Percentiles rank a stretch among this genome's conserved stretches.
Conservation (phyloP, 2,888 invertebrate species). For the Pachycephus smyrnensis region DNA sequence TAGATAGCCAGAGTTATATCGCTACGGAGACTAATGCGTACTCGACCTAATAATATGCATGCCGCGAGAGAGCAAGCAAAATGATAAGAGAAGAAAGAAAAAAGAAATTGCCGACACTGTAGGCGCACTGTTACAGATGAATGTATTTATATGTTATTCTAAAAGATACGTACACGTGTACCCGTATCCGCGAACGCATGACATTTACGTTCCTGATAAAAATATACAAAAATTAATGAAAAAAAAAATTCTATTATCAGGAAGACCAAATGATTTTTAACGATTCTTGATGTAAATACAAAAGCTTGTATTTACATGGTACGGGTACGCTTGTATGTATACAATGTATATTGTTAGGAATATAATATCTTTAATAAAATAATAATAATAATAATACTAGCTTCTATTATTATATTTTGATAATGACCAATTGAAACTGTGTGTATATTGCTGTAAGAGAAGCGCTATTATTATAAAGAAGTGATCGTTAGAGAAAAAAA, state of each 20-base stretch:
- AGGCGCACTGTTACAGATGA: not conserved
- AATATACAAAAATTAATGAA: not conserved
- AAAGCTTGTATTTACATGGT: not conserved
- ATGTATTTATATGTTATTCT: not conserved
- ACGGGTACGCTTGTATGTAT: not conserved
- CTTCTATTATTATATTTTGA: conserved; percentile 26
- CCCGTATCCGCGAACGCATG: not conserved
- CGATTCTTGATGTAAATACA: no score
- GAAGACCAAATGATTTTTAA: not conserved
- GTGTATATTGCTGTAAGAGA: conserved; percentile 20
- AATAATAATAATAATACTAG: conserved; percentile 12
- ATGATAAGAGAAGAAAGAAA: not conserved
- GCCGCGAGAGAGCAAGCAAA: not conserved
- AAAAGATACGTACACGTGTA: not conserved
- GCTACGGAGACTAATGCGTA: not conserved
- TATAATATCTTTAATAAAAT: not conserved
- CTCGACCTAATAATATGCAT: not conserved
- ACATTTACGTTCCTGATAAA: not conserved
- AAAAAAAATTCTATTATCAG: not conserved
- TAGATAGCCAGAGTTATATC: not conserved
- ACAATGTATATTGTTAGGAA: not conserved
- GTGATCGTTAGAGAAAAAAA: not conserved
- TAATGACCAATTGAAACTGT: conserved; percentile 23
- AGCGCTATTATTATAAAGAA: conserved; percentile 13
- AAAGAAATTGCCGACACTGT: not conserved